A percentile compares a stretch with the other conserved stretches of the same genome.
Conservation (phyloP, 2,888 invertebrate genomes). For the Hirudinaria manillensis region DNA sequence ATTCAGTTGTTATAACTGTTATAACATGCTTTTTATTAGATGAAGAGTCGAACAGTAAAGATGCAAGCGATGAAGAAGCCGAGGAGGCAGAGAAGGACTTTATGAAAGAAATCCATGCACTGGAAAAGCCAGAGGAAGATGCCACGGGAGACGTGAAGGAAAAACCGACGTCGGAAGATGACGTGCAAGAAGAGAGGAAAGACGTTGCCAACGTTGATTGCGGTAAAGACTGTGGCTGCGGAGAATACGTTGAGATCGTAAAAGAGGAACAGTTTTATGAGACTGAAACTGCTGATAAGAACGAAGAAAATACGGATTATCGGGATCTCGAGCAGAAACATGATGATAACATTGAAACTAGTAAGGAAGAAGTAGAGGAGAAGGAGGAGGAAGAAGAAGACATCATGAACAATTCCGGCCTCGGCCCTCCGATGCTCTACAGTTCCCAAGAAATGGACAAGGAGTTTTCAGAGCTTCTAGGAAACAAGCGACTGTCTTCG, state of each 20-base stretch:
- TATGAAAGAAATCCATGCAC: background rate
- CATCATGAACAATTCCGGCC: slow-evolving; percentile 2
- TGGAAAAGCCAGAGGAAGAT: slow-evolving; percentile 4
- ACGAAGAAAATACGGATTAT: background rate
- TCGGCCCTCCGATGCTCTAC: slow-evolving; percentile 3
- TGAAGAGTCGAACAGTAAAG: slow-evolving; percentile 5
- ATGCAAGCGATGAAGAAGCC: background rate
- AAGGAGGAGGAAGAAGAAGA: background rate
- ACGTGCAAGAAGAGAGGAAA: slow-evolving; percentile 17
- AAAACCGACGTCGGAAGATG: background rate
- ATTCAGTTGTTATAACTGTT: no score
- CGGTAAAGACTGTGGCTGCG: background rate
- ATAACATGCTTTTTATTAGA: background rate
- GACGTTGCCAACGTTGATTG: background rate
- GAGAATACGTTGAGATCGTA: background rate
- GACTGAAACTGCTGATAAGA: background rate
- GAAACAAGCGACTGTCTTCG: background rate
- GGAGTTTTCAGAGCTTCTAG: background rate
- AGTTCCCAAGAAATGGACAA: slow-evolving; percentile 1
- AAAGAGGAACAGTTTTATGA: background rate
- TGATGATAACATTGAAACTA: background rate
- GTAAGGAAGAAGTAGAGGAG: background rate
- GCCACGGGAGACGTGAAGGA: background rate
- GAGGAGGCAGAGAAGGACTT: background rate
- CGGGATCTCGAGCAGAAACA: background rate